Percentiles rank a stretch among this genome's conserved stretches.
phyloP scores from a whole-genome alignment of 2,113 vertebrate genomes.

The Sprattus sprattus region DNA sequence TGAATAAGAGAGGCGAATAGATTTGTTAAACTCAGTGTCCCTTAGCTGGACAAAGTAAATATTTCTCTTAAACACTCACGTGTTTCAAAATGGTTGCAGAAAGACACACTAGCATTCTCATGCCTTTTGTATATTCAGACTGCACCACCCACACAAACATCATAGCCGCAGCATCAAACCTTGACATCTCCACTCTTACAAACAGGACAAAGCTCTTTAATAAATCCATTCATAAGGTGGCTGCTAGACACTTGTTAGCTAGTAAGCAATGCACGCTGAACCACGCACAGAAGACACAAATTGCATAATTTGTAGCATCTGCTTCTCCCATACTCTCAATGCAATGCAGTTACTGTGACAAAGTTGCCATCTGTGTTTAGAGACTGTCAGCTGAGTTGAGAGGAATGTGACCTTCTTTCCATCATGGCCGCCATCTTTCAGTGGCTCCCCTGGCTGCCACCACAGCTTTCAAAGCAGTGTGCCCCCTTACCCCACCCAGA shows the following conservation, averaged over 20 bases:
- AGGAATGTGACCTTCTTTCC: slow-evolving; percentile 40
- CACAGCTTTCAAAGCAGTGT: slow-evolving; percentile 62
- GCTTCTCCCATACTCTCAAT: neutral
- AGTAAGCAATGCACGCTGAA: neutral
- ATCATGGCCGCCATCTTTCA: slow-evolving; percentile 64
- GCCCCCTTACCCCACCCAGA: slow-evolving; percentile 18
- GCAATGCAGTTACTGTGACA: neutral
- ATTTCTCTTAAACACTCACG: neutral
- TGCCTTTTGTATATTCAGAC: neutral
- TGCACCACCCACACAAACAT: neutral
- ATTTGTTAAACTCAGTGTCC: neutral
- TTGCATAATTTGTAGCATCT: neutral
- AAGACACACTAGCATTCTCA: neutral
- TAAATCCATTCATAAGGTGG: neutral
- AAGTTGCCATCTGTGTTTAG: neutral
- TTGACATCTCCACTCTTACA: neutral
- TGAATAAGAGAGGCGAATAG: neutral
- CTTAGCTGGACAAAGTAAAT: neutral
- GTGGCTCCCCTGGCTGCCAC: neutral
- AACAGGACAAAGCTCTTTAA: slow-evolving; percentile 2
- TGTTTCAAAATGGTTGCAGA: neutral
- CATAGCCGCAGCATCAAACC: neutral
- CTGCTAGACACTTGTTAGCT: neutral
- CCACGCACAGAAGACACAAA: neutral
- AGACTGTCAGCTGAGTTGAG: slow-evolving; percentile 36